phyloP scores from a whole-genome alignment of 1,140 invertebrate species.

The Drosophila tropicalis region DNA sequence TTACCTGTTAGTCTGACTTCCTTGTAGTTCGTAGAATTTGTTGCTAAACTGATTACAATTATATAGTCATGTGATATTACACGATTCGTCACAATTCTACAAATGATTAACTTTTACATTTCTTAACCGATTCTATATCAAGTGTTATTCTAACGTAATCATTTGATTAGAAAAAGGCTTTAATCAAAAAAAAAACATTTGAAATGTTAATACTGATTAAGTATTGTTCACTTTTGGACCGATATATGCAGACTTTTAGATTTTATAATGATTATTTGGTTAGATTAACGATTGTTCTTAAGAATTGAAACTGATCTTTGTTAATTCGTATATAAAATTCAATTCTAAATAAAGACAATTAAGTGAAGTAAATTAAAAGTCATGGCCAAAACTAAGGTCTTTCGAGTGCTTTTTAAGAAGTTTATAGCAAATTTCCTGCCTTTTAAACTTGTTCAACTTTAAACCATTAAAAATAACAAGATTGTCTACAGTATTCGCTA shows the following conservation, averaged over 20 bases:
- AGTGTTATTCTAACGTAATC: not conserved
- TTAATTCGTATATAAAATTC: too few relatives aligned
- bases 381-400: too few relatives aligned
- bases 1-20: not conserved
- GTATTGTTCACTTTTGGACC: too few relatives aligned
- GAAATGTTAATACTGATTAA: not conserved
- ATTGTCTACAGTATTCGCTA: not conserved
- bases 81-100: not conserved
- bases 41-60: constrained; percentile 1
- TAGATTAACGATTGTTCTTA: too few relatives aligned
- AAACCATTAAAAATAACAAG: not conserved
- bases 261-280: too few relatives aligned
- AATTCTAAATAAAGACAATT: too few relatives aligned
- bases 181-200: not conserved
- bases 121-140: not conserved
- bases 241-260: too few relatives aligned
- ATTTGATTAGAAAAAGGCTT: not conserved
- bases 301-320: too few relatives aligned
- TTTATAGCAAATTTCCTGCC: not conserved
- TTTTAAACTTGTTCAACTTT: not conserved
- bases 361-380: too few relatives aligned
- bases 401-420: too few relatives aligned
- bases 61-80: constrained; percentile 10
- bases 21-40: not conserved
- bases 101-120: not conserved